Evolutionary conservation across 2,113 vertebrate species (phyloP).

Genomic region (Tichodroma muraria): DNA sequence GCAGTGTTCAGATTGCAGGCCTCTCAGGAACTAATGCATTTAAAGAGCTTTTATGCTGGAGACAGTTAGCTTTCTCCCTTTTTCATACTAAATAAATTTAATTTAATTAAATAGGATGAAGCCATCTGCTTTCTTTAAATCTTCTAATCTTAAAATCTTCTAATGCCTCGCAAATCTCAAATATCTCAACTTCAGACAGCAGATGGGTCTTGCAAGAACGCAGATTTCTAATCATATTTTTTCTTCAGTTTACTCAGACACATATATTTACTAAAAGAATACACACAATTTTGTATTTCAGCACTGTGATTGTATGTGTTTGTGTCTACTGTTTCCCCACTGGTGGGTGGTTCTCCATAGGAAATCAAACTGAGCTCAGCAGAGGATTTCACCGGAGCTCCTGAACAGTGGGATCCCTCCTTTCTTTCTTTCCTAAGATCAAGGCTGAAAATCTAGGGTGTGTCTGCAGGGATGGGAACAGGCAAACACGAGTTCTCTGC

Average conservation of each 20-base stretch:
- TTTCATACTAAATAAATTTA: constrained; percentile 66
- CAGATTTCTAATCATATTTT: background rate
- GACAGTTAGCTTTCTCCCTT: constrained; percentile 64
- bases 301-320: background rate
- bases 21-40: constrained; percentile 67
- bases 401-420: background rate
- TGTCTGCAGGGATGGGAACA: background rate
- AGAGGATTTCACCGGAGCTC: constrained; percentile 14
- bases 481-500: background rate
- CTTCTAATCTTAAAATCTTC: constrained; percentile 40
- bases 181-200: constrained; percentile 32
- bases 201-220: background rate
- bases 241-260: background rate
- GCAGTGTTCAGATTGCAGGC: constrained; percentile 46
- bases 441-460: background rate
- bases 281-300: background rate
- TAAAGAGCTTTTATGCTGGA: constrained; percentile 74
- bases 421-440: background rate
- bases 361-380: constrained; percentile 11
- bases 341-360: background rate
- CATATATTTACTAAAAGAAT: background rate
- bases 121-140: constrained; percentile 60
- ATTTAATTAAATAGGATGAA: constrained; percentile 66
- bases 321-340: background rate
- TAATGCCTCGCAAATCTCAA: constrained; percentile 56